Evolutionary conservation across 2,888 invertebrate genomes (phyloP), one percentile per base, ranked within the genome.

Genomic region (Arctia plantaginis): DNA sequence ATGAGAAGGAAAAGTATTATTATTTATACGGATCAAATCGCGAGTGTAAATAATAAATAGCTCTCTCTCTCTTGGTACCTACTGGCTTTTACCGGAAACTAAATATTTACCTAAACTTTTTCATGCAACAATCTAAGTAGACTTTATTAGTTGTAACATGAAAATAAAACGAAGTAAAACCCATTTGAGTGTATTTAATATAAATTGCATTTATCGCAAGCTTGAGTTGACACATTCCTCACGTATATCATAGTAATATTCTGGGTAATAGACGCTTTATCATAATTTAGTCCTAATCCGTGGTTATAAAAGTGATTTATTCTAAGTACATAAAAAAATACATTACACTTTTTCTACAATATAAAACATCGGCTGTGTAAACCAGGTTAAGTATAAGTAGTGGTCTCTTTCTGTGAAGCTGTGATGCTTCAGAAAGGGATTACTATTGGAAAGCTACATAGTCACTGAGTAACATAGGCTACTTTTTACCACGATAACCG

Each of bases 201-300:
- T 62, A 30, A 18, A 62, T 62, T 18, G 18, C 18, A 30, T 18
- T 62, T 30, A 30, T 15, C 30, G 18, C 55, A n/a, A 69, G 55
- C 10, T 51, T 55, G 33, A 69, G 35, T 69, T 35, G 69, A n/a
- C 33, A 69, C 69, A 59, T 67, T 62, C 55, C n/a, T 68, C 51
- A 33, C 71, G 73, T 71, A 68, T 71, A 51, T 72, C 65, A 71
- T 71, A 41, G 55, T 69, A 71, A 47, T 39, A 47, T 55, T 41
- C 35, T 68, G 44, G 72, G 55, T 71, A 73, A 78, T 70, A 70
- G 62, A 59, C 62, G 20, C 47, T 70, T 55, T 70, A 76, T 73
- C 72, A 73, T 76, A 73, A 70, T 76, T 73, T 59, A 47, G 71
- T 69, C 66, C 51, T 73, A 75, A 74, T 80, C 64, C 73, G 69